Conservation (phyloP, 1,140 invertebrate genomes). For the Whitmania pigra region DNA sequence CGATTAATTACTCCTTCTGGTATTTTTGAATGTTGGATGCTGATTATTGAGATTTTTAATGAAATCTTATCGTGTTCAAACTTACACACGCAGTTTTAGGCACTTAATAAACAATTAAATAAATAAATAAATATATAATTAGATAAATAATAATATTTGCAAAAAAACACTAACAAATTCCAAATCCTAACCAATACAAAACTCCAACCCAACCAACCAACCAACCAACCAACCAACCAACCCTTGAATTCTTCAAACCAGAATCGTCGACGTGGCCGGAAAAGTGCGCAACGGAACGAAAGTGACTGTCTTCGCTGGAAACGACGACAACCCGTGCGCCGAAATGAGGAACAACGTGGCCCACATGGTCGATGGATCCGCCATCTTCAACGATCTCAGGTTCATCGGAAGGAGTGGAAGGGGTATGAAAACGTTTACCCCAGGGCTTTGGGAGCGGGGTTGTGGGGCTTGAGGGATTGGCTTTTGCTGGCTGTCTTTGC, state of each 20-base stretch:
- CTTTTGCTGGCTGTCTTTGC: neutral
- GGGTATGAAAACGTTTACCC: slow-evolving; percentile 50
- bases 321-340: slow-evolving; percentile 91
- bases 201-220: neutral
- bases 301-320: slow-evolving; percentile 81
- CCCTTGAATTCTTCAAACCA: neutral
- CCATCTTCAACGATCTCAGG: slow-evolving; percentile 88
- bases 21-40: too few relatives aligned
- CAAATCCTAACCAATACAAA: too few relatives aligned
- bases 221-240: neutral
- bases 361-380: slow-evolving; percentile 89
- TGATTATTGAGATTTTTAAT: too few relatives aligned
- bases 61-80: neutral
- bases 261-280: slow-evolving; percentile 53
- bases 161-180: neutral
- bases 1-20: neutral
- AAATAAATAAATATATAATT: neutral
- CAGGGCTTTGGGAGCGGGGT: neutral
- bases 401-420: slow-evolving; percentile 90
- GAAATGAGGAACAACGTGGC: slow-evolving; percentile 83
- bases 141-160: neutral
- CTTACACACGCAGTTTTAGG: too few relatives aligned
- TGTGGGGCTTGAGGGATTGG: neutral
- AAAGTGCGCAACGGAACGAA: slow-evolving; percentile 86
- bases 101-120: too few relatives aligned